Evolutionary conservation across 1,140 invertebrate genomes (phyloP), one percentile per base, ranked within the genome.

Genomic region (Polypedilum pembai): DNA sequence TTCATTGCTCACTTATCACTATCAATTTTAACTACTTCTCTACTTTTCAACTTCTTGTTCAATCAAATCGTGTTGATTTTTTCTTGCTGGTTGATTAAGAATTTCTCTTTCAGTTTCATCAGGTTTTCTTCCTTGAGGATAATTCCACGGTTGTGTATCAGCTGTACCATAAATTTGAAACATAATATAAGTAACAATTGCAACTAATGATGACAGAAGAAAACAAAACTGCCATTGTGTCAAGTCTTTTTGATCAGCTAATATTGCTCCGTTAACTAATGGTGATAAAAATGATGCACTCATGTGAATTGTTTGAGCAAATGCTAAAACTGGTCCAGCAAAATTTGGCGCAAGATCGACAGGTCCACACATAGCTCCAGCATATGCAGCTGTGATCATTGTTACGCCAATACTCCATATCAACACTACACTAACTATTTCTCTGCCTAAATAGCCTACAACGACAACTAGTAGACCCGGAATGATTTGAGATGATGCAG

Each of bases 231-330:
- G 85, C 92, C 92, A 94, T 45, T 90, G 85, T 3, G 87, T 18
- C 17, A 74, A 77, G 73, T 74, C 76, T 78, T 79, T 78, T 78
- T 87, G 81, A 77, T 85, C 77, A 40, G 83, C 84, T n/a, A 88
- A 79, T 65, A 87, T 79, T 75, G 84, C 80, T 76, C 88, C 88
- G 79, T 86, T 86, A 72, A 85, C 87, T 74, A 89, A 78, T 0
- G 89, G 89, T 41, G 88, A 89, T 8, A 91, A 77, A 77, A 90
- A 91, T 79, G 88, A 90, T 20, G 89, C 89, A 41, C 87, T 86
- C 89, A 91, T 91, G 79, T 91, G 89, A 77, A 91, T 90, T 65
- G 89, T 91, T 83, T 91, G 89, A 77, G 88, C 88, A 80, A 91
- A 91, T 8, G 89, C 89, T 76, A 91, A 79, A 75, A 90, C 87